Percentiles rank a stretch among this genome's conserved stretches.
Evolutionary conservation across 2,888 invertebrate genomes (phyloP).

Genomic region (Drosophila mettleri): DNA sequence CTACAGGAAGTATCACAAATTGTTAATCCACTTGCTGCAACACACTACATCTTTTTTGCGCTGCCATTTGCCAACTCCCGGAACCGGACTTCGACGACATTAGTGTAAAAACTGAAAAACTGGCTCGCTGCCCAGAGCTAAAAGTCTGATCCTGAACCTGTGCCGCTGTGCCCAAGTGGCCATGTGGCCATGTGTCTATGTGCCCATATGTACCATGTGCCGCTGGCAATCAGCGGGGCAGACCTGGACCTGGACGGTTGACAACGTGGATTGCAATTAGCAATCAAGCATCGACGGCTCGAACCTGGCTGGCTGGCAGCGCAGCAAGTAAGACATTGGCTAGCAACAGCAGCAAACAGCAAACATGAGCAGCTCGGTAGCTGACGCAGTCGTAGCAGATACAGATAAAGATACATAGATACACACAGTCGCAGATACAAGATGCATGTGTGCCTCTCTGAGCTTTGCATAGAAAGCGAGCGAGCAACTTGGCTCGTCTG

Average conservation of each 20-base stretch:
- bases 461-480: constrained; percentile 52
- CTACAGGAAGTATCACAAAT: constrained; percentile 78
- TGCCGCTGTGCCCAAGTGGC: constrained; percentile 15
- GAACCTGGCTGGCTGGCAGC: constrained; percentile 21
- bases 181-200: too few species aligned
- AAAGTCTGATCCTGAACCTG: constrained; percentile 21
- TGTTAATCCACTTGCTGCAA: constrained; percentile 70
- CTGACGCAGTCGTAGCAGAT: constrained; percentile 41
- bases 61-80: constrained; percentile 23
- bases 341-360: constrained; percentile 42
- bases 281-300: constrained; percentile 71
- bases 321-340: constrained; percentile 63
- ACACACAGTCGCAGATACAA: constrained; percentile 33
- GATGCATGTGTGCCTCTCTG: constrained; percentile 59
- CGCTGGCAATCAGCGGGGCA: constrained; percentile 58
- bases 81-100: constrained; percentile 12
- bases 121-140: constrained; percentile 38
- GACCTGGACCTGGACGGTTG: constrained; percentile 34
- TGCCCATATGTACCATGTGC: too few species aligned
- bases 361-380: constrained; percentile 63
- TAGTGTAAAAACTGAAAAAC: constrained; percentile 40
- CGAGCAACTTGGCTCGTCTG: constrained; percentile 34
- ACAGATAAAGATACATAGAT: constrained; percentile 28
- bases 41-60: constrained; percentile 18
- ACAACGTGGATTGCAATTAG: constrained; percentile 71